These are phyloP conservation scores for Limonius californicus DNA, from an alignment of 1,140 invertebrate species.

Conservation along the genomic window DNA sequence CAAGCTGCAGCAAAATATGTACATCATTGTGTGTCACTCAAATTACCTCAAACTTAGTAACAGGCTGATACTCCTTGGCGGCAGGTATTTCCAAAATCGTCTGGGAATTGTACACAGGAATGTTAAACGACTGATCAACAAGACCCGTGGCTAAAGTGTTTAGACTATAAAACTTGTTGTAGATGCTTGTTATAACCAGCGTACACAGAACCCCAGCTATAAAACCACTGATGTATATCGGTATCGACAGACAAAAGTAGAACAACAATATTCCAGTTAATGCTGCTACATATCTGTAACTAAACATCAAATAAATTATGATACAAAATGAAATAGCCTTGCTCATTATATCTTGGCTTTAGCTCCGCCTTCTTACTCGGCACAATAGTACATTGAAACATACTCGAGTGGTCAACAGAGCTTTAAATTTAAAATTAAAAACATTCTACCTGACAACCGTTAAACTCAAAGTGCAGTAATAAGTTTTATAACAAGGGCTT, in stretches of 20 bases:
- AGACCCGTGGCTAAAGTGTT: neutral
- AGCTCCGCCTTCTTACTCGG: too few species aligned
- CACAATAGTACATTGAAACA: too few species aligned
- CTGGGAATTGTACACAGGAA: neutral
- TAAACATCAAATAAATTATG: neutral
- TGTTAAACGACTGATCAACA: constrained; percentile 12
- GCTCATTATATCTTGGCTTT: too few species aligned
- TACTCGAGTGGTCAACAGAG: too few species aligned
- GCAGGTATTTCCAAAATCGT: constrained; percentile 50
- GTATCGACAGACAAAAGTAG: constrained; percentile 38
- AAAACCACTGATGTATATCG: constrained; percentile 44
- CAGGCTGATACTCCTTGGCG: constrained; percentile 51
- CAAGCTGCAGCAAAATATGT: too few species aligned
- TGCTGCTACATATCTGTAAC: neutral
- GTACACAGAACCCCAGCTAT: constrained; percentile 39
- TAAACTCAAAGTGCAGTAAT: too few species aligned
- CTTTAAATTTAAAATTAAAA: too few species aligned
- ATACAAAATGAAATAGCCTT: too few species aligned
- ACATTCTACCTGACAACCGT: too few species aligned
- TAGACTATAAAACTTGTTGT: constrained; percentile 14
- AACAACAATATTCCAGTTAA: constrained; percentile 36
- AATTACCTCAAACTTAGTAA: constrained; percentile 55
- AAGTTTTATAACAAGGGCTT: too few species aligned
- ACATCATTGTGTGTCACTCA: too few species aligned
- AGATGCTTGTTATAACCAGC: constrained; percentile 29